Percentiles rank a stretch among this genome's conserved stretches.
Conservation (phyloP, 2,888 invertebrate genomes). For the Steinernema hermaphroditum region DNA sequence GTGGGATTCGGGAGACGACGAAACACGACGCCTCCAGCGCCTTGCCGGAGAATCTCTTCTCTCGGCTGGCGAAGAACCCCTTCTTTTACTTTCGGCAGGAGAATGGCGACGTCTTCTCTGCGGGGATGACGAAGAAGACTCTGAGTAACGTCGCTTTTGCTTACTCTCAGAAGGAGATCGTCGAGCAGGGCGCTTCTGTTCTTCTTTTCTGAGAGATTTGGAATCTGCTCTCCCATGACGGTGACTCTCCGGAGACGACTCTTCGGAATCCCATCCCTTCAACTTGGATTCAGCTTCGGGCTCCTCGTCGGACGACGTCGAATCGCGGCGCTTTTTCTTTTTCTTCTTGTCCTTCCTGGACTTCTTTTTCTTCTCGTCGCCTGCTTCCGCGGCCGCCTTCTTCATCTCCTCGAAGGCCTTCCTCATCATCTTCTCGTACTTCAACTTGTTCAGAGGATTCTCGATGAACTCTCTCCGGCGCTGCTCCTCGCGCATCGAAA, state of each 20-base stretch:
- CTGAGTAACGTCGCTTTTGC: background rate
- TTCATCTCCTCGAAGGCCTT: slow-evolving; percentile 43
- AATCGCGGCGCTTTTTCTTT: background rate
- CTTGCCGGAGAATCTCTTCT: background rate
- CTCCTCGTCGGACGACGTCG: background rate
- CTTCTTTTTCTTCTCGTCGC: background rate
- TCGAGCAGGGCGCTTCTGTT: background rate
- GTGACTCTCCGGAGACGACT: background rate
- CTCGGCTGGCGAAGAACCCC: background rate
- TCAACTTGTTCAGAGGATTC: slow-evolving; percentile 57
- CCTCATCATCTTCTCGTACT: slow-evolving; percentile 51
- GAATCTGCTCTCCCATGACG: background rate
- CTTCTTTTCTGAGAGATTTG: background rate
- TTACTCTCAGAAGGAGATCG: background rate
- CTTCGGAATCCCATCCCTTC: background rate
- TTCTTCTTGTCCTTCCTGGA: slow-evolving; percentile 2
- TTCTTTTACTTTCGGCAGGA: background rate
- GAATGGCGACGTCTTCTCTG: background rate
- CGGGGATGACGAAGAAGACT: background rate
- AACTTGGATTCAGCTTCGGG: background rate
- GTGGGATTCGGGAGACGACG: background rate
- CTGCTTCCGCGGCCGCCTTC: background rate
- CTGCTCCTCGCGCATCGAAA: slow-evolving; percentile 54
- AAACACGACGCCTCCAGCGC: background rate
- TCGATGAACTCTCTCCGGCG: slow-evolving; percentile 53